phyloP scores from a whole-genome alignment of 2,113 vertebrate genomes.

The Upupa epops region DNA sequence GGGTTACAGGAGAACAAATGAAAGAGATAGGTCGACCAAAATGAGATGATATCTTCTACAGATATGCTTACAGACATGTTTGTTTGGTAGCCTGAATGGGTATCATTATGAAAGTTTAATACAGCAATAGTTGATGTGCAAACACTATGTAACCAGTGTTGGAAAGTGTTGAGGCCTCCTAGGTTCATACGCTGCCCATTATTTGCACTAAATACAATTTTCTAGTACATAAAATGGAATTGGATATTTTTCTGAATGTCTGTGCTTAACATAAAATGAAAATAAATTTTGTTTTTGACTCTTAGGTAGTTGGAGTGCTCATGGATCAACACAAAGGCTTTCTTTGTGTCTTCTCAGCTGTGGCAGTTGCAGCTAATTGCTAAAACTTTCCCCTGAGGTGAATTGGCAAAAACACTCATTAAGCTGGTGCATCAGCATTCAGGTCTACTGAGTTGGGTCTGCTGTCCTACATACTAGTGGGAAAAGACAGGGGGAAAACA shows the following conservation, averaged over 20 bases:
- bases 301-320: neutral
- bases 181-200: neutral
- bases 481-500: neutral
- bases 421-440: neutral
- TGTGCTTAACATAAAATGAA: neutral
- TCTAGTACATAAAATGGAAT: neutral
- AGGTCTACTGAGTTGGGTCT: neutral
- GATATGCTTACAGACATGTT: neutral
- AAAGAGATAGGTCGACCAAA: neutral
- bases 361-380: constrained; percentile 11
- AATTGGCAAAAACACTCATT: neutral
- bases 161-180: neutral
- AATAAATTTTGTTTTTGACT: neutral
- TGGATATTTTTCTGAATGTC: neutral
- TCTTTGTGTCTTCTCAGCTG: constrained; percentile 11
- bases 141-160: neutral
- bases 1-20: neutral
- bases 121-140: neutral
- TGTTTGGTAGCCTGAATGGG: neutral
- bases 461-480: neutral
- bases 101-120: neutral
- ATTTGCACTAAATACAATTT: neutral
- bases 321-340: neutral
- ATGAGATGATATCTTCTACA: neutral
- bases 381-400: neutral